These are phyloP conservation scores for Sphecodes monilicornis DNA, from an alignment of 2,888 invertebrate species.

Conservation along the genomic window DNA sequence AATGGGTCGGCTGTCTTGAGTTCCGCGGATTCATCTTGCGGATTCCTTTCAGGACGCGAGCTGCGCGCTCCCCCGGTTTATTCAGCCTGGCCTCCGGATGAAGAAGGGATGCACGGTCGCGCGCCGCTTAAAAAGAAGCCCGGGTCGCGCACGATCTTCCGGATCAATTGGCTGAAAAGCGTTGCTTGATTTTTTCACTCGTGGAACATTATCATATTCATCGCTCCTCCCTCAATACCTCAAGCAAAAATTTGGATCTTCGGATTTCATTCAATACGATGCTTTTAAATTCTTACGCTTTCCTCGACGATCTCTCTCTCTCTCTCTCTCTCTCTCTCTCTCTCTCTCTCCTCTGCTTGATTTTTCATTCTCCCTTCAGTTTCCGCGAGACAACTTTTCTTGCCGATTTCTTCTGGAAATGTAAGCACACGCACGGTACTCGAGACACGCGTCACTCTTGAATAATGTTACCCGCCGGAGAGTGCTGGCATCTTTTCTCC, in stretches of 20 bases:
- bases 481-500: background rate
- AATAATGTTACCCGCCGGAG: background rate
- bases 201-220: constrained; percentile 1
- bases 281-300: background rate
- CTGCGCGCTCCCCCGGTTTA: constrained; percentile 38
- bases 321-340: background rate
- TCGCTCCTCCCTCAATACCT: background rate
- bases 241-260: background rate
- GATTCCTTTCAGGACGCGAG: constrained; percentile 61
- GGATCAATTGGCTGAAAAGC: constrained; percentile 66
- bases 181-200: constrained; percentile 49
- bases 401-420: background rate
- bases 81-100: constrained; percentile 56
- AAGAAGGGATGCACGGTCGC: constrained; percentile 52
- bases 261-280: background rate
- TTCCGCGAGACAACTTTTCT: background rate
- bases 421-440: background rate
- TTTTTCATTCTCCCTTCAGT: background rate
- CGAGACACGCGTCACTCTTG: constrained; percentile 6
- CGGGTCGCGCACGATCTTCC: constrained; percentile 38
- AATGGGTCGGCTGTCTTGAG: constrained; percentile 69
- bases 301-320: too few relatives aligned
- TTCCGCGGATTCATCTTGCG: constrained; percentile 61
- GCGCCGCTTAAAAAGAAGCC: constrained; percentile 52
- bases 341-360: background rate